Base-by-base conservation (phyloP, 2,113 vertebrate species). In the Zingel zingel region DNA sequence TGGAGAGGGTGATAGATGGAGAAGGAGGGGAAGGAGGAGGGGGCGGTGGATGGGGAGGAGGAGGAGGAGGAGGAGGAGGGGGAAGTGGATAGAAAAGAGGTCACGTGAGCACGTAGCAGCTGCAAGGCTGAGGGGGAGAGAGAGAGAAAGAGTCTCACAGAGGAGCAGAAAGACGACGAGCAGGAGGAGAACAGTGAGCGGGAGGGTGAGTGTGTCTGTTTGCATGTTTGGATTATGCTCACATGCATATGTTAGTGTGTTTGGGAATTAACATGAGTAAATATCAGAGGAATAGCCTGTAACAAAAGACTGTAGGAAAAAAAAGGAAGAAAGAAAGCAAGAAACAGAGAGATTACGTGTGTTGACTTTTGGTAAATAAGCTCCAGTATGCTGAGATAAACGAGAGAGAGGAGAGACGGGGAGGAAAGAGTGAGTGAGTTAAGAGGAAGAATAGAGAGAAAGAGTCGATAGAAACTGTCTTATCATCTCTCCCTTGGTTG, bases 401-500 rank as follows among this genome's bases (percentile, higher is more conserved):
- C 27, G 78, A 69, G 85, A 88, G 81, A 77, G 67, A 53, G 75
- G 56, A 45, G 65, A 71, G 74, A 73, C n/a, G n/a, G 77, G 50
- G 64, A 83, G 74, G 82, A 85, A 65, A 48, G 81, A 84, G 78
- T 48, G 73, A 81, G 73, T 27, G 69, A 72, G 86, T 39, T 72
- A 10, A 77, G 58, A 71, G 62, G 73, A 83, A 77, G 66, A 66
- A 87, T 79, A 77, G 69, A 85, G 88, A 84, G 91, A 89, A 82
- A 83, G 88, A 91, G 88, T 91, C 88, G 76, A 91, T 92, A 90
- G 83, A 90, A 92, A 90, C 75, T 86, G 90, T 92, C 91, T 92
- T 90, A 92, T 93, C 93, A 92, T 92, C 88, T 87, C 90, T 92
- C 86, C 88, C 90, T 90, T 91, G 86, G 89, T 90, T 92, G 92